A percentile compares a stretch with the other conserved stretches of the same genome.
Conservation (phyloP, 2,113 vertebrate genomes). For the Ariopsis seemanni region DNA sequence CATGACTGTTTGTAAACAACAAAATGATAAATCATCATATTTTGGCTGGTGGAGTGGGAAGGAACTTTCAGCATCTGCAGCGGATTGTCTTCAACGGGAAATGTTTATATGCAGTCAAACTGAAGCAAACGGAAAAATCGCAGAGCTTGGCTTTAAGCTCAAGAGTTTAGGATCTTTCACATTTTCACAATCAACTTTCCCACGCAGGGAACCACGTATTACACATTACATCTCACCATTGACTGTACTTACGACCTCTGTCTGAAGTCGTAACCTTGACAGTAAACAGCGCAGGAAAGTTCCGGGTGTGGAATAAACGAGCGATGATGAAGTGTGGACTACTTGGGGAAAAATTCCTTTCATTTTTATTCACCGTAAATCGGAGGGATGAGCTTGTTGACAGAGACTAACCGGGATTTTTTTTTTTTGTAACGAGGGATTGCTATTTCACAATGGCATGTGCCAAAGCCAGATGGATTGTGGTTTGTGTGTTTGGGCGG, state of each 20-base stretch:
- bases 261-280: slow-evolving; percentile 1
- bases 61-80: not conserved
- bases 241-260: not conserved
- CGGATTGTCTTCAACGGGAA: not conserved
- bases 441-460: not conserved
- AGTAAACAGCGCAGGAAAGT: not conserved
- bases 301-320: not conserved
- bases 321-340: not conserved
- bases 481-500: slow-evolving; percentile 39
- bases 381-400: slow-evolving; percentile 9
- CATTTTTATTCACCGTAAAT: not conserved
- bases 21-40: not conserved
- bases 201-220: not conserved
- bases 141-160: not conserved
- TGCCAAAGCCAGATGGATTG: slow-evolving; percentile 23
- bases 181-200: slow-evolving; percentile 7
- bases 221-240: not conserved
- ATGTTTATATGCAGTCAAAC: slow-evolving; percentile 13
- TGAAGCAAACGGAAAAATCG: slow-evolving; percentile 12
- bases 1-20: slow-evolving; percentile 16
- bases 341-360: slow-evolving; percentile 10
- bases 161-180: slow-evolving; percentile 12
- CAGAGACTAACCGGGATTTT: not conserved
- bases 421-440: not conserved
- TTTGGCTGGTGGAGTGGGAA: not conserved